Evolutionary conservation across 2,113 vertebrate genomes (phyloP).

Genomic region (Camarhynchus parvulus): DNA sequence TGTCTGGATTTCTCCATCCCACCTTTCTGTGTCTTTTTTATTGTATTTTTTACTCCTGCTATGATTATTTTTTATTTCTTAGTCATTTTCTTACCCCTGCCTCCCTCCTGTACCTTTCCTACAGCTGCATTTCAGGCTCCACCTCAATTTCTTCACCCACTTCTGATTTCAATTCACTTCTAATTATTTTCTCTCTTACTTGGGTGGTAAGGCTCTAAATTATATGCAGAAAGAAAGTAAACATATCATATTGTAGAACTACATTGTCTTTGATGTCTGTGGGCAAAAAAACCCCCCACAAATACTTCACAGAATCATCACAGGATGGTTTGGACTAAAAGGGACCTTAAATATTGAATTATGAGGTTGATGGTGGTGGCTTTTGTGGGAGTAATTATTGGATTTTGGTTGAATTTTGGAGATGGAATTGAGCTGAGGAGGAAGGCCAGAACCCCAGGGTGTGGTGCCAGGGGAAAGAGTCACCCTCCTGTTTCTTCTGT

Average conservation of each 20-base stretch:
- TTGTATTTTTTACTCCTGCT: background rate
- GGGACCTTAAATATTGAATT: background rate
- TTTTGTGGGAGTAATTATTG: background rate
- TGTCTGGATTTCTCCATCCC: background rate
- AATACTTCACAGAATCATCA: background rate
- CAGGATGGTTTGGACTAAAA: background rate
- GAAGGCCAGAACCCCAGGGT: too few relatives aligned
- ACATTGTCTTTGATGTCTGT: background rate
- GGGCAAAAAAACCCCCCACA: fast-evolving
- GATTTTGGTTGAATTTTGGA: background rate
- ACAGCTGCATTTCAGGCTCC: background rate
- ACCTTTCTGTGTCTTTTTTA: background rate
- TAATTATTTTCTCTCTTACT: background rate
- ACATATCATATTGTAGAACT: background rate
- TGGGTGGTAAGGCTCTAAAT: background rate
- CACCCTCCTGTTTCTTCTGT: fast-evolving
- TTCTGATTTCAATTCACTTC: background rate
- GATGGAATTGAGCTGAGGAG: background rate
- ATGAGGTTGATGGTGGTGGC: too few relatives aligned
- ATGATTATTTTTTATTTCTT: background rate
- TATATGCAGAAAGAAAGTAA: background rate
- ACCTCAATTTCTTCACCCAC: background rate
- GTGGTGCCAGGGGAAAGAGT: background rate
- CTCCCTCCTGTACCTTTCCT: background rate
- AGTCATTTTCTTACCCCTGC: background rate